Conservation (phyloP, 1,140 invertebrate species). For the Drosophila kikkawai region DNA sequence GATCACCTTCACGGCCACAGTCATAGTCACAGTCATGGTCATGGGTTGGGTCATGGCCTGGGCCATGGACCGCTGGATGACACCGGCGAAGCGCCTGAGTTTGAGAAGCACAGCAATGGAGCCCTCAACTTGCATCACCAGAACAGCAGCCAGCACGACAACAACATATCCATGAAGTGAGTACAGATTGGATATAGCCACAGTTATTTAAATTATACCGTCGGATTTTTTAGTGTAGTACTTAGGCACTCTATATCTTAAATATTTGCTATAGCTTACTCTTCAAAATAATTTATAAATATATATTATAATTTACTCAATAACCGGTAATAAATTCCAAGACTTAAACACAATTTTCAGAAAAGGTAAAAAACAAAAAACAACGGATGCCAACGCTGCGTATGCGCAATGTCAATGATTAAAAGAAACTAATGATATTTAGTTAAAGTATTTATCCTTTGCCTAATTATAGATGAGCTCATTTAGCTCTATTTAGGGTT, state of each 20-base stretch:
- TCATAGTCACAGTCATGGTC: background rate
- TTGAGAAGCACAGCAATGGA: conserved; percentile 78
- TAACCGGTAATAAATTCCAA: too few relatives aligned
- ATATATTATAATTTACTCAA: too few relatives aligned
- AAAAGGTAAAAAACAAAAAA: too few relatives aligned
- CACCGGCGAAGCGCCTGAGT: conserved; percentile 55
- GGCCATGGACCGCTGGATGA: conserved; percentile 55
- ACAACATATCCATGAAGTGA: conserved; percentile 84
- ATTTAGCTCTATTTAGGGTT: background rate
- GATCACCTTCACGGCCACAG: conserved; percentile 37
- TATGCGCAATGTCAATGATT: background rate
- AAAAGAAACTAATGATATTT: background rate
- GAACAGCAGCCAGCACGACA: conserved; percentile 62
- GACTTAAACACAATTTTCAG: too few relatives aligned
- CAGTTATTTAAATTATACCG: too few relatives aligned
- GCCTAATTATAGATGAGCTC: background rate
- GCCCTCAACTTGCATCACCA: conserved; percentile 74
- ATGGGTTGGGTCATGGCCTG: conserved; percentile 29
- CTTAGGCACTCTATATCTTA: too few relatives aligned
- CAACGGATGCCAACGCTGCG: background rate
- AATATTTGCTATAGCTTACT: too few relatives aligned
- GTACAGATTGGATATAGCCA: conserved; percentile 13
- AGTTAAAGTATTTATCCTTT: background rate
- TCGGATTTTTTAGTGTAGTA: too few relatives aligned
- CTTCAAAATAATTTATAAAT: too few relatives aligned